phyloP scores from a whole-genome alignment of 2,797 vertebrate genomes.

The Phalanger gymnotis region DNA sequence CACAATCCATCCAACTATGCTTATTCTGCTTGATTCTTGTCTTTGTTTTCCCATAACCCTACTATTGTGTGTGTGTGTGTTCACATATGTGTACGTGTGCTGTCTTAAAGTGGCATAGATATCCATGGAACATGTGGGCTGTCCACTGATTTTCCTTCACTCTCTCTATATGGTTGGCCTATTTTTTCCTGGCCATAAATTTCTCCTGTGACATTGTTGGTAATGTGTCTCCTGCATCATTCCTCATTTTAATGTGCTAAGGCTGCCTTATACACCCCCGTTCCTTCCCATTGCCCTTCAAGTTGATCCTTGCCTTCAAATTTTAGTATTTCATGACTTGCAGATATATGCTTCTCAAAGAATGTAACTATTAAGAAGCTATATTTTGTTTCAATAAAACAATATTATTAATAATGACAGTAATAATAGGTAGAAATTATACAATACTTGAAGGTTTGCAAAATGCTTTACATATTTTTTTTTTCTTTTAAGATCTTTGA shows the following conservation, averaged over 20 bases:
- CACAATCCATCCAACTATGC: not conserved
- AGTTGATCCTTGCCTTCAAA: not conserved
- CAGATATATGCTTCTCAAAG: not conserved
- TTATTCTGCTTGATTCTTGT: not conserved
- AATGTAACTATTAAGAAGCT: not conserved
- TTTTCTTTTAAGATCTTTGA: not conserved
- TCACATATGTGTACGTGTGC: not conserved
- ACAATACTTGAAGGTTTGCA: not conserved
- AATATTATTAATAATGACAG: not conserved
- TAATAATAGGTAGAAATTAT: not conserved
- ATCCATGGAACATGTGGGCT: not conserved
- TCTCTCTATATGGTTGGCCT: not conserved
- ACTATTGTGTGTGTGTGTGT: not conserved
- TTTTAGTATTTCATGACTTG: not conserved
- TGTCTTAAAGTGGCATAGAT: not conserved
- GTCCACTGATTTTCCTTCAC: not conserved
- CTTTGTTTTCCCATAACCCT: not conserved
- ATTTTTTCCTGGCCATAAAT: not conserved
- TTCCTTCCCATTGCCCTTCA: not conserved
- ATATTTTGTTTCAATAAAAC: not conserved
- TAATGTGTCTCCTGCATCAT: not conserved
- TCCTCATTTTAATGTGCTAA: not conserved
- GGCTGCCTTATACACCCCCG: not conserved
- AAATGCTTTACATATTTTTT: not conserved
- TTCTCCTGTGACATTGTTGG: not conserved